Evolutionary conservation across 2,113 vertebrate species (phyloP).

Genomic region (Fulica atra): DNA sequence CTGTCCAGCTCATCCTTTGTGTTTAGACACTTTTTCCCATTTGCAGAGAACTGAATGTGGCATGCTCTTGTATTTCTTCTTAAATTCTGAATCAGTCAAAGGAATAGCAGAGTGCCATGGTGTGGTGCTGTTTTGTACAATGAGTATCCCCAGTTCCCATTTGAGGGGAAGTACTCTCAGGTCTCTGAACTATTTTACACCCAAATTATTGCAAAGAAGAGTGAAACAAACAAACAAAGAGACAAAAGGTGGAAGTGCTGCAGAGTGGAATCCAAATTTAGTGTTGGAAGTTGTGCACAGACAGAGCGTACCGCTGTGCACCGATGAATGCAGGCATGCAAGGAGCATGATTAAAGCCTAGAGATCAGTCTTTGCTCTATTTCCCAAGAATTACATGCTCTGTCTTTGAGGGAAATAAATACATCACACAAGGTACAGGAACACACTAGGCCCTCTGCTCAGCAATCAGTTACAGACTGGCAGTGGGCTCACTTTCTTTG

Average conservation of each 20-base stretch:
- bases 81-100: neutral
- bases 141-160: neutral
- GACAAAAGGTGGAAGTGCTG: neutral
- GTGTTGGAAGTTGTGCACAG: neutral
- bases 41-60: neutral
- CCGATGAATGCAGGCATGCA: neutral
- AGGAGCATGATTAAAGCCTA: neutral
- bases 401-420: neutral
- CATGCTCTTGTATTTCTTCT: neutral
- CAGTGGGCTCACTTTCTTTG: neutral
- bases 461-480: neutral
- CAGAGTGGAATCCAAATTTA: neutral
- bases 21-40: neutral
- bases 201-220: neutral
- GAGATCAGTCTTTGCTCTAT: neutral
- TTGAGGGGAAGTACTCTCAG: neutral
- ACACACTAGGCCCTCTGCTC: neutral
- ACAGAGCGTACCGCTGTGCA: neutral
- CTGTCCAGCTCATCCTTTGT: neutral
- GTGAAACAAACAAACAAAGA: neutral
- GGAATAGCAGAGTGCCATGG: neutral
- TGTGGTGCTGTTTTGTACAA: neutral
- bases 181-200: neutral
- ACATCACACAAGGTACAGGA: neutral
- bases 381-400: neutral